phyloP scores from a whole-genome alignment of 2,888 invertebrate species.

The Candidula unifasciata region DNA sequence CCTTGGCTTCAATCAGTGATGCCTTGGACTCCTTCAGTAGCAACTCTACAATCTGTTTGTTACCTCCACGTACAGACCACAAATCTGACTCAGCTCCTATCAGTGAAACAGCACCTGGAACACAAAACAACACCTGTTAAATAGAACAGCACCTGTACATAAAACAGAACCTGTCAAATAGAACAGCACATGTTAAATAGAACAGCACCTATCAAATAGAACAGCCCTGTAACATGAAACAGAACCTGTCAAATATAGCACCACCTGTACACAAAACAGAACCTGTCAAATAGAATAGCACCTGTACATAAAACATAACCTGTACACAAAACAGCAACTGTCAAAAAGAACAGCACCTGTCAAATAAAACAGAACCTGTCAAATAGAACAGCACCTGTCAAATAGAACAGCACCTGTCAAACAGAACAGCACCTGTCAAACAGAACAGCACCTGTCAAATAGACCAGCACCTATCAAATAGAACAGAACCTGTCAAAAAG shows the following conservation, averaged over 20 bases:
- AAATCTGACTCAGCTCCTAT: slow-evolving; percentile 81
- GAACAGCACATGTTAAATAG: too few relatives aligned
- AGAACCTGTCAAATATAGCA: slow-evolving; percentile 76
- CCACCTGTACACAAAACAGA: neutral
- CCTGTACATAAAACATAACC: too few relatives aligned
- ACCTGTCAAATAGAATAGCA: neutral
- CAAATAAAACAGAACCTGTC: too few relatives aligned
- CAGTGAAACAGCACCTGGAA: slow-evolving; percentile 79
- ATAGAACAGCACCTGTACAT: neutral
- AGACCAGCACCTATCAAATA: neutral
- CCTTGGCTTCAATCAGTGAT: slow-evolving; percentile 76
- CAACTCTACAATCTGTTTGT: slow-evolving; percentile 75
- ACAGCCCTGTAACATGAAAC: slow-evolving; percentile 80
- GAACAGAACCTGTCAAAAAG: too few relatives aligned
- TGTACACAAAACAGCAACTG: neutral
- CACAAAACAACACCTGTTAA: neutral
- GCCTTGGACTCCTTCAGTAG: slow-evolving; percentile 76
- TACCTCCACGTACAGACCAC: slow-evolving; percentile 83
- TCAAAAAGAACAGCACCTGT: too few relatives aligned
- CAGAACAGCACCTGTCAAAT: neutral
- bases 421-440: too few relatives aligned
- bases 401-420: neutral
- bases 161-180: too few relatives aligned
- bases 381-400: too few relatives aligned
- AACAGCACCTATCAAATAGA: neutral